Evolutionary conservation across 2,113 vertebrate genomes (phyloP).

Genomic region (Pollimyrus isidori): DNA sequence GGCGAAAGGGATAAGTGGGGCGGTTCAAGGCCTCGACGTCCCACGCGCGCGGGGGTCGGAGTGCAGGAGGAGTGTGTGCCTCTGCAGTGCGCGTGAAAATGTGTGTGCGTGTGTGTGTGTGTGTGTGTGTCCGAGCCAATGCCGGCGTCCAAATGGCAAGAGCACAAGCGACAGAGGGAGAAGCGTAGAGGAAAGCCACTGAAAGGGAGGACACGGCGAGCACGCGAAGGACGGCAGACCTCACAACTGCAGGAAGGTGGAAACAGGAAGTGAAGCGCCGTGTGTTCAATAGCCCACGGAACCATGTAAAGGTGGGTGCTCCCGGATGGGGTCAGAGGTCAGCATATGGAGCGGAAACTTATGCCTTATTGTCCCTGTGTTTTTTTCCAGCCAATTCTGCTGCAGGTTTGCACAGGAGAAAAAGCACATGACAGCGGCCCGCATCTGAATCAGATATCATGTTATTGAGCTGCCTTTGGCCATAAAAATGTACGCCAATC

Average conservation of each 20-base stretch:
- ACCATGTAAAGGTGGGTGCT: neutral
- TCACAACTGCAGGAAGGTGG: constrained; percentile 14
- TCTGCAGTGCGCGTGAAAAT: neutral
- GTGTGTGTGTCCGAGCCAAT: neutral
- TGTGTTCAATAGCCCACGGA: neutral
- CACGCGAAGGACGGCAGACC: neutral
- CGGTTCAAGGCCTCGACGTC: neutral
- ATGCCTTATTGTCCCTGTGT: neutral
- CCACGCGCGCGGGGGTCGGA: neutral
- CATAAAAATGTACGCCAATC: neutral
- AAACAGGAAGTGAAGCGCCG: constrained; percentile 13
- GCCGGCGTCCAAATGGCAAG: neutral
- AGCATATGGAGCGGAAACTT: constrained; percentile 9
- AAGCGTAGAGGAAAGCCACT: neutral
- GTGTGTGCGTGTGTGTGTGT: neutral
- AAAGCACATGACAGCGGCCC: neutral
- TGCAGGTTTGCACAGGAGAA: neutral
- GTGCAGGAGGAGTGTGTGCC: neutral
- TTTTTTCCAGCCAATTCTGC: neutral
- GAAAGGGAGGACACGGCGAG: neutral
- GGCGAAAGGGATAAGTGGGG: neutral
- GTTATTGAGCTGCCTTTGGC: neutral
- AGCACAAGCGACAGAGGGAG: neutral
- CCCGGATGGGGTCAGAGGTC: neutral
- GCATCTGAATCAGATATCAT: neutral